Conservation (phyloP, 2,888 invertebrate genomes). For the Scelioninae gen. 2 region DNA sequence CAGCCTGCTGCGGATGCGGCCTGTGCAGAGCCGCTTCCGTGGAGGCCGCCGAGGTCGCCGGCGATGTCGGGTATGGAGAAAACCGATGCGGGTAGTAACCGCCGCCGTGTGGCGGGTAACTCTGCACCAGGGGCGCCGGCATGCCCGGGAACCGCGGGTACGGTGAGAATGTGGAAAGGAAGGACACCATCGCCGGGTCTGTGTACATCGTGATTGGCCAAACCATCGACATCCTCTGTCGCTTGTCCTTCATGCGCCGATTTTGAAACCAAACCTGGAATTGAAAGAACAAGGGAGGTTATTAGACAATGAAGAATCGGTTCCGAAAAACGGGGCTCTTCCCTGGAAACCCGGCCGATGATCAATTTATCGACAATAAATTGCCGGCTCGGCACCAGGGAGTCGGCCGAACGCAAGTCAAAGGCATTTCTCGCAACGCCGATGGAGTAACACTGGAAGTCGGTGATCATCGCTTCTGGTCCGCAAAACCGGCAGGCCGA, state of each 20-base stretch:
- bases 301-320: no score
- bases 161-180: constrained; percentile 86
- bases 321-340: no score
- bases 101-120: constrained; percentile 76
- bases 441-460: constrained; percentile 58
- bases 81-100: constrained; percentile 79
- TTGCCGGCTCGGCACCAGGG: constrained; percentile 58
- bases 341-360: no score
- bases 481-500: constrained; percentile 24
- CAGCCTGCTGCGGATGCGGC: constrained; percentile 75
- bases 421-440: constrained; percentile 42
- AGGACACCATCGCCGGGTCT: constrained; percentile 93
- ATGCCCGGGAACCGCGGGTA: constrained; percentile 67
- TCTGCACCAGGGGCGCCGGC: constrained; percentile 71
- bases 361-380: no score
- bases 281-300: no score
- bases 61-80: constrained; percentile 78
- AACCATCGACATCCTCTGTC: constrained; percentile 93
- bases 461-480: constrained; percentile 53
- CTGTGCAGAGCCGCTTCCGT: constrained; percentile 77
- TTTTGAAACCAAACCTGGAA: constrained; percentile 98
- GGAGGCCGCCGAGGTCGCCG: constrained; percentile 76
- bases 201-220: constrained; percentile 98
- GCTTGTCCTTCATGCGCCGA: constrained; percentile 97
- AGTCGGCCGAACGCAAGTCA: constrained; percentile 15